Evolutionary conservation across 2,888 invertebrate species (phyloP), one percentile per base, ranked within the genome.

Genomic region (Pheosia gnoma): DNA sequence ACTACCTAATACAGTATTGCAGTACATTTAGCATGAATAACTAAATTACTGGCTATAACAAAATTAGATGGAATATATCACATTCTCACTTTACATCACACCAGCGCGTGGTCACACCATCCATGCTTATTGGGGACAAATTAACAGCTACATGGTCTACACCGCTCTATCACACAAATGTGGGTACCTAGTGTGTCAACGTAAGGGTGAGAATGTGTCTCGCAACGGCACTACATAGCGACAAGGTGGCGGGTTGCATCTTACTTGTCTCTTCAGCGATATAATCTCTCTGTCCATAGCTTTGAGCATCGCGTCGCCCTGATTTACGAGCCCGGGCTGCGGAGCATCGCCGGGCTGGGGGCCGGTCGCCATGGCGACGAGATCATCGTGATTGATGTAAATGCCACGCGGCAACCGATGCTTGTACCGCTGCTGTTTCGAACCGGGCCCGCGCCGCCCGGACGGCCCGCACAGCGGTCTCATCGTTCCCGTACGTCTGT

Each of bases 361-460:
- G 78, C 96, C 96, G 71, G 96, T 96, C 67, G 98, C 98, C 95
- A 99, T 96, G 79, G 97, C 96, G 77, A 98, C 96, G 89, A 99
- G 95, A 95, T 99, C 99, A 92, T 99, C 99, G 93, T 98, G 97
- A 95, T 98, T 98, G 94, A 99, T 97, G 95, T 98, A 98, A 97
- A 99, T 98, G 92, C 99, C 99, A 82, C 97, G 96, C 68, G 99
- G 99, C 81, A 99, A 97, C 88, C 97, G 97, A 85, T 98, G 96
- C 93, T 96, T 96, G 93, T 95, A 95, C 76, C 89, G 89, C 84
- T 89, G 91, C 83, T 90, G 91, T 84, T 94, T 94, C 75, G 92
- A 86, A 78, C 91, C 90, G 74, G 90, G 89, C 73, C 94, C 95
- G 86, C 94, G 94, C 75, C 95, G 92, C 77, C 95, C 93, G 75